A percentile compares a stretch with the other conserved stretches of the same genome.
Evolutionary conservation across 2,797 vertebrate species (phyloP).

Genomic region (Acestrorhynchus altus): DNA sequence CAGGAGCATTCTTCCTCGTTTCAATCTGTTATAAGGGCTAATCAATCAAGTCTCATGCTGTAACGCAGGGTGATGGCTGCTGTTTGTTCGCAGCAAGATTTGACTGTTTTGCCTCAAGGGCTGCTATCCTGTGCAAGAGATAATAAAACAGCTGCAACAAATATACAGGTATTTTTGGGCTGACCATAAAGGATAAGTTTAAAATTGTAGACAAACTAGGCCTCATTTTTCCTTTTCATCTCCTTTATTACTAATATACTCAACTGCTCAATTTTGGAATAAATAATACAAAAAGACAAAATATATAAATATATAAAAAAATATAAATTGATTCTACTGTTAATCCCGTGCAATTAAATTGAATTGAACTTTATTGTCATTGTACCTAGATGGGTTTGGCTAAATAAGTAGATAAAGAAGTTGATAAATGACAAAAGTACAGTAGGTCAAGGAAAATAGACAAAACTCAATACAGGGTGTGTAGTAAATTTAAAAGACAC

Average conservation of each 20-base stretch:
- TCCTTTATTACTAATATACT: not conserved
- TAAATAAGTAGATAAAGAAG: no score
- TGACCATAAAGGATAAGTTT: not conserved
- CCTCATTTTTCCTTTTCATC: constrained; percentile 17
- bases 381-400: no score
- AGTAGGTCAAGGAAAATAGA: no score
- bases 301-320: no score
- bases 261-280: no score
- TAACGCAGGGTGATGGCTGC: constrained; percentile 30
- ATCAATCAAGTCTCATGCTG: constrained; percentile 39
- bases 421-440: no score
- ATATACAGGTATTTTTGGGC: not conserved
- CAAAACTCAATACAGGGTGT: no score
- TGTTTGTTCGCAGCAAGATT: constrained; percentile 8
- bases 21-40: constrained; percentile 24
- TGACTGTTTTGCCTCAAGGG: constrained; percentile 13
- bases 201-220: constrained; percentile 3
- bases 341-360: no score
- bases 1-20: constrained; percentile 24
- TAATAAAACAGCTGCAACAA: not conserved
- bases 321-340: no score
- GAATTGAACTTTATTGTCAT: no score
- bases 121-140: constrained; percentile 10
- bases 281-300: no score
- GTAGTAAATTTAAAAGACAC: no score